Percentiles rank a stretch among this genome's conserved stretches.
phyloP scores from a whole-genome alignment of 2,113 vertebrate species.

The Oncorhynchus masou region DNA sequence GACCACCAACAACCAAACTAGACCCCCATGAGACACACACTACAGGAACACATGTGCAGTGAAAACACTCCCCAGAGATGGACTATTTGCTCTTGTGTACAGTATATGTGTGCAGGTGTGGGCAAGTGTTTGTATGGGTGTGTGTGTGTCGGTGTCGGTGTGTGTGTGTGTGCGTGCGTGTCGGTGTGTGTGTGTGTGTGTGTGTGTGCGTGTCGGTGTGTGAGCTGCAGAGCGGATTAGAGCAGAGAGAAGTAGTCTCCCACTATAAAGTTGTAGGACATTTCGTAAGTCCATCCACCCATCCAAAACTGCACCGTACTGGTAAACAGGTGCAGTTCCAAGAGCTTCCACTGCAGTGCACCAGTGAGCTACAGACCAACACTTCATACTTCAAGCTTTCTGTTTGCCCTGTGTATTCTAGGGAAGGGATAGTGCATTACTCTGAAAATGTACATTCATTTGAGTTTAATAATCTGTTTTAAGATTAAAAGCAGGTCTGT shows the following conservation, averaged over 20 bases:
- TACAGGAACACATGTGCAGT: background rate
- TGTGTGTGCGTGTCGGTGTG: background rate
- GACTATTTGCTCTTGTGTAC: background rate
- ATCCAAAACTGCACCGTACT: background rate
- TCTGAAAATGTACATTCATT: too few relatives aligned
- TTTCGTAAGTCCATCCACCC: background rate
- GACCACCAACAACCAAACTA: background rate
- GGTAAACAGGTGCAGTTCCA: conserved; percentile 14
- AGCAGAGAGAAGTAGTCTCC: background rate
- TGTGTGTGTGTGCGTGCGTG: background rate
- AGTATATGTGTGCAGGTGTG: background rate
- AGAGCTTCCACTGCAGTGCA: conserved; percentile 30
- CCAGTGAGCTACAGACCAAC: background rate
- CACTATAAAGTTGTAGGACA: background rate
- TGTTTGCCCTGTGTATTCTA: too few relatives aligned
- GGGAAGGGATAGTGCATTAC: too few relatives aligned
- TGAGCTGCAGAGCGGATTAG: background rate
- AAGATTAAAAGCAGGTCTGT: too few relatives aligned
- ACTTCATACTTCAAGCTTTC: background rate
- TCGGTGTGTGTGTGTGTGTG: background rate
- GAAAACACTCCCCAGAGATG: background rate
- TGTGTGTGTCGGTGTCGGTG: background rate
- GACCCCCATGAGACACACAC: background rate
- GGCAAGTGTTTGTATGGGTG: too few relatives aligned
- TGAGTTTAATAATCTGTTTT: too few relatives aligned